Evolutionary conservation across 2,113 vertebrate species (phyloP).

Genomic region (Neoarius graeffei): DNA sequence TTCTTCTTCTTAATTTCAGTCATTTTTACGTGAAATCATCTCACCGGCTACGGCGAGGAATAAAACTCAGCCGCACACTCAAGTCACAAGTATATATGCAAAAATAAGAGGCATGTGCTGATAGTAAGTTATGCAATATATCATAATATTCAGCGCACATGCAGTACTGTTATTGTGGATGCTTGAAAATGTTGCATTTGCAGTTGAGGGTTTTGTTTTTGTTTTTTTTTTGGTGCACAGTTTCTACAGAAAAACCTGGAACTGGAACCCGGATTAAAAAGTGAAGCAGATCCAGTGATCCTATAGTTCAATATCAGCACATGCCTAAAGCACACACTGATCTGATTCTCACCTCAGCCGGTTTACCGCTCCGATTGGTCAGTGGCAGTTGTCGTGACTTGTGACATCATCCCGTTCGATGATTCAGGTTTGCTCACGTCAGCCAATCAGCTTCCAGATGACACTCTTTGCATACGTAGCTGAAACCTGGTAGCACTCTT

Average conservation of each 20-base stretch:
- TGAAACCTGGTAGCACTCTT: neutral
- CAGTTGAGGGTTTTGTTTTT: too few relatives aligned
- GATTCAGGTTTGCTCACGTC: neutral
- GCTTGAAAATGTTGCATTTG: neutral
- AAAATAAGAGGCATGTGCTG: neutral
- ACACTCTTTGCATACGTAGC: neutral
- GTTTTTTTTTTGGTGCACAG: neutral
- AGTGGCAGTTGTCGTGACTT: neutral
- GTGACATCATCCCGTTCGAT: neutral
- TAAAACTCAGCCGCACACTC: neutral
- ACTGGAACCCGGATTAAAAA: neutral
- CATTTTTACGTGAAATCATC: neutral
- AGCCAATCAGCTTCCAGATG: neutral
- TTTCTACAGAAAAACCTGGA: neutral
- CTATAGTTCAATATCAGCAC: neutral
- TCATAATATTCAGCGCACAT: neutral
- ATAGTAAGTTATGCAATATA: neutral
- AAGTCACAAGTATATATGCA: neutral
- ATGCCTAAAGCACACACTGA: slow-evolving; percentile 19
- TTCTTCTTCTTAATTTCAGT: neutral
- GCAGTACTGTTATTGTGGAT: too few relatives aligned
- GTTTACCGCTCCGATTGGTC: neutral
- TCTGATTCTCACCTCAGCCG: neutral
- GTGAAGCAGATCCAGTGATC: neutral
- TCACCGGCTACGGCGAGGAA: neutral